phyloP scores from a whole-genome alignment of 2,888 invertebrate genomes.

The Physocephala rufipes region DNA sequence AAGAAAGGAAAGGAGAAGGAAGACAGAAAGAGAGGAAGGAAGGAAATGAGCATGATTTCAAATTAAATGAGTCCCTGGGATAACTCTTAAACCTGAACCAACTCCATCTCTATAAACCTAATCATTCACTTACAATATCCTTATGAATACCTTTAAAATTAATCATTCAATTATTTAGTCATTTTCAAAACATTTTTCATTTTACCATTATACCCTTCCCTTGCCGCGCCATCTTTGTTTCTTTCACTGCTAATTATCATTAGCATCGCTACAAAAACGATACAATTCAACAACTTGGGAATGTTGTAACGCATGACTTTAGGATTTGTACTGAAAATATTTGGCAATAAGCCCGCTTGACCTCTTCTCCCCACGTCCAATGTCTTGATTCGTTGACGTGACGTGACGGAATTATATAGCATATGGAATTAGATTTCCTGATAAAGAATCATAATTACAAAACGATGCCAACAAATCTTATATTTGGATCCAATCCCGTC shows the following conservation, averaged over 20 bases:
- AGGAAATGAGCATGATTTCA: neutral
- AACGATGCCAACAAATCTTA: too few relatives aligned
- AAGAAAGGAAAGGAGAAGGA: neutral
- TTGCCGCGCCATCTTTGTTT: neutral
- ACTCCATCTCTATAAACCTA: neutral
- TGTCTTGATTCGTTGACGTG: neutral
- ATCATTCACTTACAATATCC: neutral
- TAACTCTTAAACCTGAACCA: neutral
- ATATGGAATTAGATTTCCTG: neutral
- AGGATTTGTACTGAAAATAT: constrained; percentile 30
- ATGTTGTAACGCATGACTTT: constrained; percentile 26
- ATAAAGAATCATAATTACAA: too few relatives aligned
- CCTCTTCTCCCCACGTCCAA: constrained; percentile 28
- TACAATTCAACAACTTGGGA: constrained; percentile 23
- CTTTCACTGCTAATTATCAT: neutral
- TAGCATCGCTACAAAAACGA: neutral
- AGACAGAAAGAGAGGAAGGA: neutral
- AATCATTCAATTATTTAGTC: neutral
- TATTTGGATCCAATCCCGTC: too few relatives aligned
- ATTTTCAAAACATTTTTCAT: neutral
- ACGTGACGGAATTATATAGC: neutral
- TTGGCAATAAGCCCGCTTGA: constrained; percentile 29
- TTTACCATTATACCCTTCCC: neutral
- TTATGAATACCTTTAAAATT: neutral
- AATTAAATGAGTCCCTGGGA: neutral